phyloP scores from a whole-genome alignment of 2,797 vertebrate species.

The Pristis pectinata region DNA sequence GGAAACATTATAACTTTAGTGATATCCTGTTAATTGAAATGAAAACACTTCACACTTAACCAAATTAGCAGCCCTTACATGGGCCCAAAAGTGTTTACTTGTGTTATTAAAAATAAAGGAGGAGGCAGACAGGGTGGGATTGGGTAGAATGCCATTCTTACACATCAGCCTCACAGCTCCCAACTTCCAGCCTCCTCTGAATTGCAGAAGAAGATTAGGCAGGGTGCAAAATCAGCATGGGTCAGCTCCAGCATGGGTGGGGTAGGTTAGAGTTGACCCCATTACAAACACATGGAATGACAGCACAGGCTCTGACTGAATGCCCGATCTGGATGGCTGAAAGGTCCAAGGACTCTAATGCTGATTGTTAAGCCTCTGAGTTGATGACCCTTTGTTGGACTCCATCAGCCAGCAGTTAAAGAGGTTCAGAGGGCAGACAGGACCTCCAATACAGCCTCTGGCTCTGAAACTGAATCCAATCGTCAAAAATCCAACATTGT shows the following conservation, averaged over 20 bases:
- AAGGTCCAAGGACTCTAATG: too few relatives aligned
- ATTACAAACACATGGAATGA: background rate
- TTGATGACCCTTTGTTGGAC: background rate
- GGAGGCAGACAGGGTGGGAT: background rate
- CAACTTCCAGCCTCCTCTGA: background rate
- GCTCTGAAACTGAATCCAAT: background rate
- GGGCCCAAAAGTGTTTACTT: background rate
- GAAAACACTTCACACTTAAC: background rate
- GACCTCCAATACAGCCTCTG: background rate
- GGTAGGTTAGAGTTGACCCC: background rate
- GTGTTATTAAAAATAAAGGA: background rate
- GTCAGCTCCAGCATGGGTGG: background rate
- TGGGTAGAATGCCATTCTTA: background rate
- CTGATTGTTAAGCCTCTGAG: background rate
- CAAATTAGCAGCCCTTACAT: background rate
- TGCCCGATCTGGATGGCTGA: too few relatives aligned
- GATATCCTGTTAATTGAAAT: background rate
- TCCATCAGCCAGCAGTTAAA: background rate
- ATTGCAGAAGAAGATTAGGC: background rate
- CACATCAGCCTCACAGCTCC: background rate
- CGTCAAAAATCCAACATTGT: background rate
- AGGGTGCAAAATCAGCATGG: background rate
- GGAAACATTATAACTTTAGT: background rate
- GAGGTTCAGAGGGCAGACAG: background rate
- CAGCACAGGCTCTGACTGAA: too few relatives aligned